These are phyloP conservation scores for Mohoua ochrocephala DNA, from an alignment of 2,113 vertebrate species.

Conservation along the genomic window DNA sequence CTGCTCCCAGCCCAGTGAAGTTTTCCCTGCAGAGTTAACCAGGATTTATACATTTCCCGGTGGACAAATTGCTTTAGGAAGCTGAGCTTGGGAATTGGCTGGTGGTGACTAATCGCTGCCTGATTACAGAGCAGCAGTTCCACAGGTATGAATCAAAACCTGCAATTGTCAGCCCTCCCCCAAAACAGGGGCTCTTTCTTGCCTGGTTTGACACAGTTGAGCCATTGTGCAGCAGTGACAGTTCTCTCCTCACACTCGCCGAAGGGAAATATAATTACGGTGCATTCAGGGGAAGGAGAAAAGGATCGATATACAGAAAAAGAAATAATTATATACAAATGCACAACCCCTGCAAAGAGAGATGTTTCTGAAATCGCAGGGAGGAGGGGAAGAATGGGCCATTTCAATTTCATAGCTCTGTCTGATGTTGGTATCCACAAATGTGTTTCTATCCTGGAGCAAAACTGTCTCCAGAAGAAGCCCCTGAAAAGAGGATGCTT, in stretches of 20 bases:
- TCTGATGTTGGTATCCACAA: neutral
- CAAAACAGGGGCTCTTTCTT: conserved; percentile 24
- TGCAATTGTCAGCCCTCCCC: conserved; percentile 10
- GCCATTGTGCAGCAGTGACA: neutral
- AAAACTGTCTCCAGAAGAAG: neutral
- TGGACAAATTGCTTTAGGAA: conserved; percentile 25
- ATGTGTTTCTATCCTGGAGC: neutral
- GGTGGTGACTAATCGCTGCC: conserved; percentile 19
- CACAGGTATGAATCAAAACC: conserved; percentile 65
- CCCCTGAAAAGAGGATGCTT: neutral
- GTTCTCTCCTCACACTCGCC: neutral
- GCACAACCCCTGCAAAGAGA: neutral
- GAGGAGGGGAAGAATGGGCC: neutral
- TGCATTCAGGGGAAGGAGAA: neutral
- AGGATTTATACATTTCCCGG: neutral
- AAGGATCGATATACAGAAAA: conserved; percentile 41
- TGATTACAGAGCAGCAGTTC: conserved; percentile 44
- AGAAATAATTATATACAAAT: conserved; percentile 44
- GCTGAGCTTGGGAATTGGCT: neutral
- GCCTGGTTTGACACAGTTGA: neutral
- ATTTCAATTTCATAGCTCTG: neutral
- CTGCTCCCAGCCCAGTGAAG: rapidly evolving
- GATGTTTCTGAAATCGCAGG: neutral
- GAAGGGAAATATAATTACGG: neutral
- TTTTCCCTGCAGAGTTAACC: neutral